Conservation (phyloP, 2,113 vertebrate species). For the Xiphorhynchus elegans region DNA sequence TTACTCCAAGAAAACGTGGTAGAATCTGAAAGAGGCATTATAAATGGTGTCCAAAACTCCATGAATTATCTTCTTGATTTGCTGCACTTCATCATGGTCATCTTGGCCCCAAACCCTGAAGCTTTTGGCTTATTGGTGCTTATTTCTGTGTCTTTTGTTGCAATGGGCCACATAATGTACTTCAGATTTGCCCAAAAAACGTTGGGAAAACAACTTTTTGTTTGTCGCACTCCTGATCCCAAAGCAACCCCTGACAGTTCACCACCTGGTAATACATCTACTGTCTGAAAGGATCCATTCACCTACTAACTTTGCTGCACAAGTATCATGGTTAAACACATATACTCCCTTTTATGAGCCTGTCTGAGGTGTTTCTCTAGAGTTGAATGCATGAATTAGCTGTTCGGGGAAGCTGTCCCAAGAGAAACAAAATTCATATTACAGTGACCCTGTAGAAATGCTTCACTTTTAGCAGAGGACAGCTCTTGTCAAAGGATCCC, state of each 20-base stretch:
- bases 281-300: constrained; percentile 62
- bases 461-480: background rate
- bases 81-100: constrained; percentile 99
- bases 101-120: constrained; percentile 94
- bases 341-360: background rate
- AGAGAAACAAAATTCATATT: background rate
- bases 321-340: background rate
- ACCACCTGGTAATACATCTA: constrained; percentile 55
- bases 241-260: constrained; percentile 54
- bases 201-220: constrained; percentile 85
- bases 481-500: background rate
- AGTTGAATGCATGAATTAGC: constrained; percentile 7
- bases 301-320: constrained; percentile 23
- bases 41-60: constrained; percentile 98
- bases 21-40: constrained; percentile 94
- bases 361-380: constrained; percentile 51
- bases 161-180: constrained; percentile 96
- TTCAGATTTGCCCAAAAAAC: constrained; percentile 92
- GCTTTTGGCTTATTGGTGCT: constrained; percentile 95
- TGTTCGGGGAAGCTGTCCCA: background rate
- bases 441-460: background rate
- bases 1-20: constrained; percentile 96
- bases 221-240: constrained; percentile 79
- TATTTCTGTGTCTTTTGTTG: constrained; percentile 96
- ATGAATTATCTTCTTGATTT: constrained; percentile 99